Evolutionary conservation across 2,113 vertebrate species (phyloP).

Genomic region (Siniperca knerii): DNA sequence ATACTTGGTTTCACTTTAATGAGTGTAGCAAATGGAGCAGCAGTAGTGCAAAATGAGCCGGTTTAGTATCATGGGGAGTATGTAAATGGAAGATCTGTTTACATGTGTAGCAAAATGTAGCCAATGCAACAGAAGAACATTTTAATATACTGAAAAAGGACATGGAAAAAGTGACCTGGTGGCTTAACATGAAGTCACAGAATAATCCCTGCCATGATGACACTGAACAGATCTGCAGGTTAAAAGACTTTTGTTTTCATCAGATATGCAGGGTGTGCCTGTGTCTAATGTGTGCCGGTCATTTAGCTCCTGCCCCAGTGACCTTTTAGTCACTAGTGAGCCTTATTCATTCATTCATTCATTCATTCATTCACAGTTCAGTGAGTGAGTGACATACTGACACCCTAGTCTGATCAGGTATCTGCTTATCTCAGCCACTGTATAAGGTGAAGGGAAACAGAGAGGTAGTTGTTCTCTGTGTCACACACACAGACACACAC

Average conservation of each 20-base stretch:
- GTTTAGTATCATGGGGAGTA: neutral
- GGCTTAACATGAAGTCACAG: neutral
- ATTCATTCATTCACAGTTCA: neutral
- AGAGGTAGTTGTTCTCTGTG: conserved; percentile 42
- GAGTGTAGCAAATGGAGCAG: neutral
- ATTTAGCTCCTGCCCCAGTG: conserved; percentile 29
- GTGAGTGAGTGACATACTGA: conserved; percentile 4
- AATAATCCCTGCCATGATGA: neutral
- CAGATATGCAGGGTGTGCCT: conserved; percentile 29
- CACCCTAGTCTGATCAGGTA: conserved; percentile 44
- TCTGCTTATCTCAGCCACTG: conserved; percentile 42
- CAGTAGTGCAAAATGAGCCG: neutral
- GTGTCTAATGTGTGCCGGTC: neutral
- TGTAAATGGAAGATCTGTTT: conserved; percentile 2
- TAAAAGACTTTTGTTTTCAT: neutral
- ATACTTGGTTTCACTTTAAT: conserved; percentile 3
- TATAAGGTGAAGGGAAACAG: conserved; percentile 50
- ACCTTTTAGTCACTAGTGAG: conserved; percentile 31
- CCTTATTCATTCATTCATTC: conserved; percentile 20
- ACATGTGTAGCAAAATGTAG: neutral
- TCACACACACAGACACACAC: conserved; percentile 29
- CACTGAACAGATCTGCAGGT: neutral
- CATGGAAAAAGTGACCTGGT: neutral
- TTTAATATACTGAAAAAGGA: neutral
- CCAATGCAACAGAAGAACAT: neutral